phyloP scores from a whole-genome alignment of 2,113 vertebrate genomes.

The Bubo blakistoni region DNA sequence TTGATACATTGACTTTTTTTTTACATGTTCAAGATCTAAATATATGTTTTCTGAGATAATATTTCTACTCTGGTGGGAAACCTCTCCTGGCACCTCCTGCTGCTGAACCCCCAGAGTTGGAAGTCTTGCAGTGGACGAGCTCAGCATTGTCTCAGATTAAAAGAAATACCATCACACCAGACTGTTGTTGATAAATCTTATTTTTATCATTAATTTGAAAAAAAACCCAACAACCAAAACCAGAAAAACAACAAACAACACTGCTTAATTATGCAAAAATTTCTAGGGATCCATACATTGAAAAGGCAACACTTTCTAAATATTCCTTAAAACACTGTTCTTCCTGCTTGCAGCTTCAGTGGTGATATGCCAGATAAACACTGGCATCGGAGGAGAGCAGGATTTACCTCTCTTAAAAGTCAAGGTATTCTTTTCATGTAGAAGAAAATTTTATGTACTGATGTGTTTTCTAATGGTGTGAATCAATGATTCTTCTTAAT shows the following conservation, averaged over 20 bases:
- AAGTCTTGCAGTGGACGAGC: not conserved
- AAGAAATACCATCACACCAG: not conserved
- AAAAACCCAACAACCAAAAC: not conserved
- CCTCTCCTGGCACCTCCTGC: not conserved
- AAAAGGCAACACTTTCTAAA: not conserved
- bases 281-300: not conserved
- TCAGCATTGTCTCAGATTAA: not conserved
- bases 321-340: not conserved
- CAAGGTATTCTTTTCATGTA: not conserved
- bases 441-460: not conserved
- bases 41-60: not conserved
- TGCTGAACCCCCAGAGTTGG: not conserved
- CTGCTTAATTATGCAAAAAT: not conserved
- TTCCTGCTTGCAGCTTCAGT: not conserved
- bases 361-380: not conserved
- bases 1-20: not conserved
- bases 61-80: not conserved
- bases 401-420: not conserved
- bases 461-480: not conserved
- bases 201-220: not conserved
- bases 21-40: not conserved
- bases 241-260: not conserved
- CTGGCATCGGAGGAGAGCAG: not conserved
- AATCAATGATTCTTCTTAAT: not conserved
- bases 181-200: not conserved